Evolutionary conservation across 2,113 vertebrate species (phyloP).

Genomic region (Bagarius yarrelli): DNA sequence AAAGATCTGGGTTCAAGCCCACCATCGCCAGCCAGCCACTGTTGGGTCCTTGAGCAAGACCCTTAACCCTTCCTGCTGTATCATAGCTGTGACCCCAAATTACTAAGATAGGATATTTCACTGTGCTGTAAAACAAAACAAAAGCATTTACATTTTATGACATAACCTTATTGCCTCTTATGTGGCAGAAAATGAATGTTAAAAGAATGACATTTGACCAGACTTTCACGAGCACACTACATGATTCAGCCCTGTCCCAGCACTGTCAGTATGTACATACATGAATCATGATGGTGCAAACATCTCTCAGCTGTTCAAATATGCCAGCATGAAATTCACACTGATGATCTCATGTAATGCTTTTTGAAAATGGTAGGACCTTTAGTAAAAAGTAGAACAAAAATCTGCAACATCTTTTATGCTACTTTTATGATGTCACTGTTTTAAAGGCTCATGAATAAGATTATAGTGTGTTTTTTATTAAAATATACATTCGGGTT

Average conservation of each 20-base stretch:
- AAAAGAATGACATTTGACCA: not conserved
- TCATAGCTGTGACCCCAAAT: no score
- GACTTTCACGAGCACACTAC: not conserved
- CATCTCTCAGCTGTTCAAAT: not conserved
- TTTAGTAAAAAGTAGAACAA: not conserved
- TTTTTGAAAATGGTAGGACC: not conserved
- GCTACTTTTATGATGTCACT: not conserved
- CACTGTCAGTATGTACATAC: not conserved
- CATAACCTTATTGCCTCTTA: not conserved
- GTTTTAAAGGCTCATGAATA: not conserved
- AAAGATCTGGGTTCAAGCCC: no score
- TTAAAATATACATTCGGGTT: not conserved
- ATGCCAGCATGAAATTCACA: not conserved
- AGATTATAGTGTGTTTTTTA: not conserved
- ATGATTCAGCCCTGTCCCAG: not conserved
- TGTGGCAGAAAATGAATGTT: not conserved
- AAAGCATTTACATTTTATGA: no score
- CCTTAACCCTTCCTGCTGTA: no score
- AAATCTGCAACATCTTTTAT: not conserved
- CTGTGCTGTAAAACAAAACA: no score
- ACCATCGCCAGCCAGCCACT: no score
- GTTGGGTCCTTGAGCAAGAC: no score
- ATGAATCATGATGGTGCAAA: not conserved
- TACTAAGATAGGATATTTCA: no score
- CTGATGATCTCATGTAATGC: not conserved